Conservation (phyloP, 2,113 vertebrate species). For the Channa maculata region DNA sequence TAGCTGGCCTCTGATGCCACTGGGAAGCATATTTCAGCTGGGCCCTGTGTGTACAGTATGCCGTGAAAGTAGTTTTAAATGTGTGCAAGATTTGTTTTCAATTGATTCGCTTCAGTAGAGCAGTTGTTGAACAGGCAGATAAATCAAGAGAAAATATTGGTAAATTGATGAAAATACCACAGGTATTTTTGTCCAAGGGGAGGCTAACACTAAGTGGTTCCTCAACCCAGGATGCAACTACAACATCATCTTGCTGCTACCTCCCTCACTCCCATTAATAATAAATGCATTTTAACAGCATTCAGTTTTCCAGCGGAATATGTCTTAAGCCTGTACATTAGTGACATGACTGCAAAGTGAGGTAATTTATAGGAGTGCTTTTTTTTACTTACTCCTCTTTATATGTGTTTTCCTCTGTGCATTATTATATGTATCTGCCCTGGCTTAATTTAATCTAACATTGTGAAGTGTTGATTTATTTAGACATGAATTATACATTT, state of each 20-base stretch:
- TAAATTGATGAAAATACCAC: conserved; percentile 10
- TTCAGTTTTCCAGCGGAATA: conserved; percentile 59
- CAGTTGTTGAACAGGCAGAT: neutral
- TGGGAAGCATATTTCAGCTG: neutral
- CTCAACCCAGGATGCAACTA: conserved; percentile 44
- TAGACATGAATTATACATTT: neutral
- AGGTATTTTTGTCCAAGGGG: conserved; percentile 3
- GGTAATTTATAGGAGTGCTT: conserved; percentile 48
- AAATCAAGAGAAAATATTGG: conserved; percentile 18
- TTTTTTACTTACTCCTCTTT: neutral
- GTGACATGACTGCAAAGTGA: conserved; percentile 60
- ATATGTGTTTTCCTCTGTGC: neutral
- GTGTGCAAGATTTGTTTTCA: neutral
- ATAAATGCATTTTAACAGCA: conserved; percentile 74
- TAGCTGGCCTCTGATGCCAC: neutral
- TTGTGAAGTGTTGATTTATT: conserved; percentile 10
- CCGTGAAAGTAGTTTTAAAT: neutral
- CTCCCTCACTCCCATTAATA: conserved; percentile 71
- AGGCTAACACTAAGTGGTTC: conserved; percentile 39
- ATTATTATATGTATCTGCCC: neutral
- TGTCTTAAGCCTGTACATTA: conserved; percentile 57
- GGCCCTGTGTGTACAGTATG: neutral
- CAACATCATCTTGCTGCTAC: conserved; percentile 60
- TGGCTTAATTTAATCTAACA: conserved; percentile 16
- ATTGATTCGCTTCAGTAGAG: neutral